Evolutionary conservation across 2,888 invertebrate species (phyloP).

Genomic region (Metopia argyrocephala): DNA sequence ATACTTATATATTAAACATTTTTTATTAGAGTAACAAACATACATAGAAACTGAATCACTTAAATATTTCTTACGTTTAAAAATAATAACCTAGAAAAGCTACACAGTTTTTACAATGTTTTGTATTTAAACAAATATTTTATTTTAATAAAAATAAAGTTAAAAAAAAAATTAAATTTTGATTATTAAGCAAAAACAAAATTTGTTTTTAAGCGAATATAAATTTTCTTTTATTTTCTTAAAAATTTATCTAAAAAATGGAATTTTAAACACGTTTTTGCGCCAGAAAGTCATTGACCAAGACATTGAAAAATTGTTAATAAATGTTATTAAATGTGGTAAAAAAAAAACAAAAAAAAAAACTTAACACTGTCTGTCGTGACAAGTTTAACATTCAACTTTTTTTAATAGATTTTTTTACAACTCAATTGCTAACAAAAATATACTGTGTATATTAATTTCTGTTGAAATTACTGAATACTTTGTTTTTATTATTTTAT

Average conservation of each 20-base stretch:
- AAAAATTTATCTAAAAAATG: slow-evolving; percentile 20
- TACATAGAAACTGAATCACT: too few species aligned
- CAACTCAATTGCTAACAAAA: too few species aligned
- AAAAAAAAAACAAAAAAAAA: slow-evolving; percentile 11
- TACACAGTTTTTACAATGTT: not conserved
- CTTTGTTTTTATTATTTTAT: too few species aligned
- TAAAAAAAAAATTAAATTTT: not conserved
- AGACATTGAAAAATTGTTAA: slow-evolving; percentile 52
- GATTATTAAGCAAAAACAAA: not conserved
- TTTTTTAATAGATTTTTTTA: too few species aligned
- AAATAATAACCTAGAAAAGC: too few species aligned
- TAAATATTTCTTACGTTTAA: too few species aligned
- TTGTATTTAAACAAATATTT: not conserved
- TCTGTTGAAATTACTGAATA: too few species aligned
- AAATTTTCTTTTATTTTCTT: not conserved
- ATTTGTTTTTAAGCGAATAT: not conserved
- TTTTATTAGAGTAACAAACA: too few species aligned
- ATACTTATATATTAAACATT: too few species aligned
- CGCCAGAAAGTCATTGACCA: slow-evolving; percentile 59
- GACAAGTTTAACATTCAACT: not conserved
- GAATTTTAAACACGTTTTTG: slow-evolving; percentile 49
- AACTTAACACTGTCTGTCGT: slow-evolving; percentile 35
- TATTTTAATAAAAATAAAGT: not conserved
- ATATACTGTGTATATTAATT: too few species aligned
- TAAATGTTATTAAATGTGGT: slow-evolving; percentile 16